phyloP scores from a whole-genome alignment of 2,888 invertebrate species.

The Chaitophorus viminalis region DNA sequence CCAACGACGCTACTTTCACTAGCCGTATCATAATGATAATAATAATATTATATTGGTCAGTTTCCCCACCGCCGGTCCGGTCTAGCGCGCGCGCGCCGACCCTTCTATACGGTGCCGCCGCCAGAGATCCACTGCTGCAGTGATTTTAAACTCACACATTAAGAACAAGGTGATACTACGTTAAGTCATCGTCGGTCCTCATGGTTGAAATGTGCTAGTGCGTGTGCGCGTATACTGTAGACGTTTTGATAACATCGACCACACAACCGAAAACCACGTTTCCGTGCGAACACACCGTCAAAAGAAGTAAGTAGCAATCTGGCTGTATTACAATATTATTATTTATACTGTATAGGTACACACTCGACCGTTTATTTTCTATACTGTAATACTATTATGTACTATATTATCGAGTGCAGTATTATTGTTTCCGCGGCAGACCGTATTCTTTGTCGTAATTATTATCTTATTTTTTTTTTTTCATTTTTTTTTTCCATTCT shows the following conservation, averaged over 20 bases:
- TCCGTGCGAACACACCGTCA: constrained; percentile 2
- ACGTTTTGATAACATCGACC: constrained; percentile 8
- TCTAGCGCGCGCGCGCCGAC: constrained; percentile 5
- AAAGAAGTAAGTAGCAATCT: constrained; percentile 7
- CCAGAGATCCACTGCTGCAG: constrained; percentile 19
- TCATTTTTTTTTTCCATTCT: too few relatives aligned
- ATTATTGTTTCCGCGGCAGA: too few relatives aligned
- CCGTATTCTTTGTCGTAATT: too few relatives aligned
- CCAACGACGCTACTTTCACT: not conserved
- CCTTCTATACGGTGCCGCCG: constrained; percentile 25
- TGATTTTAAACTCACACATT: constrained; percentile 17
- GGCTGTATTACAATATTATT: too few relatives aligned
- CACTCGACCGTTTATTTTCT: too few relatives aligned
- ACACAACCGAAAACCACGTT: constrained; percentile 30
- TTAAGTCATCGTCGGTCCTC: constrained; percentile 59
- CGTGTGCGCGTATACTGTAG: not conserved
- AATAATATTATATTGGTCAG: not conserved
- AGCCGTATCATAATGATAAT: not conserved
- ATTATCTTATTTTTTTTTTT: too few relatives aligned
- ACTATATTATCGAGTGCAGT: too few relatives aligned
- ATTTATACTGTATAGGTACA: too few relatives aligned
- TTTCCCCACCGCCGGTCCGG: constrained; percentile 28
- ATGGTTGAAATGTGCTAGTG: constrained; percentile 54
- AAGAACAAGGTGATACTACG: constrained; percentile 35
- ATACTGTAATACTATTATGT: too few relatives aligned